Conservation (phyloP, 2,113 vertebrate genomes). For the Ptilorrhoa leucosticta region DNA sequence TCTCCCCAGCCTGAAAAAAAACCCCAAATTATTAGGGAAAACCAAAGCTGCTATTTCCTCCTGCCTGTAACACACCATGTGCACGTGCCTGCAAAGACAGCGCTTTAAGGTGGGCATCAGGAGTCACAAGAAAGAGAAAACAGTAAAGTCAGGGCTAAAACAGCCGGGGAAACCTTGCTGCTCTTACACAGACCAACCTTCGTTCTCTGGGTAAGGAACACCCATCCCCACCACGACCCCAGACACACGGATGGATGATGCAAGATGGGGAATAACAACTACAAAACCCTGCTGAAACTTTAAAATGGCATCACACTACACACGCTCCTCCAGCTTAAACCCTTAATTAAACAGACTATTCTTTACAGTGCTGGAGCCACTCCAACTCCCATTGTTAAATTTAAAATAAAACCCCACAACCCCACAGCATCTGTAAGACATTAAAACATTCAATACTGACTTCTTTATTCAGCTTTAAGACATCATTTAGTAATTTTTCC, state of each 20-base stretch:
- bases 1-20: neutral
- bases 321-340: neutral
- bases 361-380: conserved; percentile 16
- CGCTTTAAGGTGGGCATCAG: neutral
- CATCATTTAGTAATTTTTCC: neutral
- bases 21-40: neutral
- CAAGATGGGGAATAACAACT: neutral
- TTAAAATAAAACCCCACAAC: conserved; percentile 37
- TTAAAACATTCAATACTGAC: conserved; percentile 11
- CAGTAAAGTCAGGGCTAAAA: neutral
- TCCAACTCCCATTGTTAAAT: conserved; percentile 58
- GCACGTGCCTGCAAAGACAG: neutral
- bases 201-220: neutral
- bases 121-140: neutral
- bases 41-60: neutral
- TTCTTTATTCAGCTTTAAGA: conserved; percentile 37
- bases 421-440: conserved; percentile 46
- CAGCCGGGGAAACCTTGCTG: neutral
- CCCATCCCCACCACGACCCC: neutral
- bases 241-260: neutral
- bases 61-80: neutral
- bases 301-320: conserved; percentile 28
- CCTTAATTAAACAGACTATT: conserved; percentile 46
- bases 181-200: neutral
- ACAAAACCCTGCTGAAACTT: conserved; percentile 8